Evolutionary conservation across 2,113 vertebrate species (phyloP).

Genomic region (Crypturellus undulatus): DNA sequence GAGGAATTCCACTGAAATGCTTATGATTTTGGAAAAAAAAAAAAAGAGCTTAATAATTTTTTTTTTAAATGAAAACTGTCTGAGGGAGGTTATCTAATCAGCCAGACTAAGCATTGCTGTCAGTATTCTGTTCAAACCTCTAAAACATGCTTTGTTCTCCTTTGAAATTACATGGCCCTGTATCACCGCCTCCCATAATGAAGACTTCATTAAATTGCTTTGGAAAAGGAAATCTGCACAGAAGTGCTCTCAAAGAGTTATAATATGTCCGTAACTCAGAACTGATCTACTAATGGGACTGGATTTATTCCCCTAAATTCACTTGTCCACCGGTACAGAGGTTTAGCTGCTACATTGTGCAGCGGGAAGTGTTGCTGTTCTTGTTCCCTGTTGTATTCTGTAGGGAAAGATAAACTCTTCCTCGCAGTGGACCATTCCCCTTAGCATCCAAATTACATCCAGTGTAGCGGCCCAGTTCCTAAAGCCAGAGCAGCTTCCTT

Average conservation of each 20-base stretch:
- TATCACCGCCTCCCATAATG: not conserved
- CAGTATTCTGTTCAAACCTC: conserved; percentile 27
- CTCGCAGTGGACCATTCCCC: not conserved
- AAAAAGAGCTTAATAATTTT: not conserved
- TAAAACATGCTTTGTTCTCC: conserved; percentile 20
- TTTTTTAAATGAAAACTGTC: not conserved
- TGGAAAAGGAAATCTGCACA: not conserved
- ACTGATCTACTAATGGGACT: not conserved
- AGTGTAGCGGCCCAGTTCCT: not conserved
- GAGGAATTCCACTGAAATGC: accelerated
- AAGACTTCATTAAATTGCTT: conserved; percentile 12
- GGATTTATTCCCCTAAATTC: not conserved
- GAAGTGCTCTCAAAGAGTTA: not conserved
- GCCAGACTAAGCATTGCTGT: not conserved
- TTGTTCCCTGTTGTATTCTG: not conserved
- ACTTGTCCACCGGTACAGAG: accelerated
- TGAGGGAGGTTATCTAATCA: conserved; percentile 4
- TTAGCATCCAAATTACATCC: not conserved
- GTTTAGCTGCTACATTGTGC: not conserved
- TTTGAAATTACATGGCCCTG: conserved; percentile 13
- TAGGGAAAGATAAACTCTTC: not conserved
- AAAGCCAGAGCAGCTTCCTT: not conserved
- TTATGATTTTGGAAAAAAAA: not conserved
- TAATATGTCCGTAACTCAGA: not conserved
- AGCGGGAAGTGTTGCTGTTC: not conserved